Evolutionary conservation across 2,888 invertebrate species (phyloP), one percentile per base, ranked within the genome.

Genomic region (Bombyx huttoni): DNA sequence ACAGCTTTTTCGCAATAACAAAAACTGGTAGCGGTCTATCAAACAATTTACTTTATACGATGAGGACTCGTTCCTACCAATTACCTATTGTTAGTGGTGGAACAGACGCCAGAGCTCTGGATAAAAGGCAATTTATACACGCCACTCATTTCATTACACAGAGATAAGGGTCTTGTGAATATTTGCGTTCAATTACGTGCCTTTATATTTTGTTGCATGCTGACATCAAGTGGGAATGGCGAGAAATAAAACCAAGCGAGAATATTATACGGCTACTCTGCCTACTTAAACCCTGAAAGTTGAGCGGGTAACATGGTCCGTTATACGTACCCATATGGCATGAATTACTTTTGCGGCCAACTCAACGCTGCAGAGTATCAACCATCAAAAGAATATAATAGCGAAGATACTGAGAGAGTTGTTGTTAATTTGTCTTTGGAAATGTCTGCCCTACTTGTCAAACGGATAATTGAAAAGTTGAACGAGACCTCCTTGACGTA

Each of bases 121-220:
- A 52, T 58, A 59, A 56, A 58, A 62, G 61, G 62, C 72, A 70
- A 79, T 81, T 78, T 78, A 70, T 79, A 73, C 68, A 72, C 70
- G 80, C 76, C 78, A 77, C 70, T 78, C 79, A 80, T 81, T 78
- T 78, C 80, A 81, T 81, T 81, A 77, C 75, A 67, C 79, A 71
- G 68, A 78, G 79, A 80, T 79, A 80, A 79, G 79, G 78, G 78
- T 73, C 77, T 75, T 63, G 70, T 73, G 72, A 73, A 74, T 72
- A 73, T 74, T 73, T 67, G 64, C 72, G 69, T 68, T 66, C 73
- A 69, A 74, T 73, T 70, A 69, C 63, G 62, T 61, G 62, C 68
- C 65, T 67, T 70, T 65, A 63, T 61, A 56, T 61, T 64, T 63
- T 58, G 58, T 55, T 55, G 51, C 55, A 60, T 50, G 56, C 53